Evolutionary conservation across 2,888 invertebrate genomes (phyloP).

Genomic region (Mythimna pallens): DNA sequence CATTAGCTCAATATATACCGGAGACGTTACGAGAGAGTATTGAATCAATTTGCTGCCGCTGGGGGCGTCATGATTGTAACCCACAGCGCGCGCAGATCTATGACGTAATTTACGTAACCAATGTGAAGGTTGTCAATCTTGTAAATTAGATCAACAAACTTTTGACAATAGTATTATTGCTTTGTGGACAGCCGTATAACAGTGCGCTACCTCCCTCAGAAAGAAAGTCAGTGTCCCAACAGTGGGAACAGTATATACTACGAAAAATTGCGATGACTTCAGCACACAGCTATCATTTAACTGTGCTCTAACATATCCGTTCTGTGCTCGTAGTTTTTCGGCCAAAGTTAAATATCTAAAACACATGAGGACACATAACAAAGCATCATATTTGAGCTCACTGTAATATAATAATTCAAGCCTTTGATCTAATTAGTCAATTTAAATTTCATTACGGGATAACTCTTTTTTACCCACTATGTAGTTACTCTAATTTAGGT

Average conservation of each 20-base stretch:
- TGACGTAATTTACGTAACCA: conserved; percentile 90
- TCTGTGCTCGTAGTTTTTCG: no score
- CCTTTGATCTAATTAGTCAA: background rate
- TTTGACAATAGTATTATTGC: conserved; percentile 63
- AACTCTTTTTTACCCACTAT: background rate
- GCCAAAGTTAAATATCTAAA: no score
- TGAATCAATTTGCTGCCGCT: conserved; percentile 86
- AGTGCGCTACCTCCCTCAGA: background rate
- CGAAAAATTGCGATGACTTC: no score
- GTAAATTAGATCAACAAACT: conserved; percentile 72
- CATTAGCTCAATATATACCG: conserved; percentile 90
- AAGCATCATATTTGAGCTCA: no score
- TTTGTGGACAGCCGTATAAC: conserved; percentile 59
- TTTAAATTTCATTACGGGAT: background rate
- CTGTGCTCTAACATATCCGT: no score
- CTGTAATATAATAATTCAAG: conserved; percentile 23
- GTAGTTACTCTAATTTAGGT: conserved; percentile 32
- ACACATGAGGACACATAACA: no score
- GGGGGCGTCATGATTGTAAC: conserved; percentile 85
- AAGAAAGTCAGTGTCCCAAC: background rate
- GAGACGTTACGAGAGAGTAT: conserved; percentile 90
- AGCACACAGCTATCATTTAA: no score
- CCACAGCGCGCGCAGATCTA: conserved; percentile 77
- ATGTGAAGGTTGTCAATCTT: conserved; percentile 86
- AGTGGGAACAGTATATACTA: no score